These are phyloP conservation scores for Colaptes auratus DNA, from an alignment of 2,113 vertebrate species.

Conservation along the genomic window DNA sequence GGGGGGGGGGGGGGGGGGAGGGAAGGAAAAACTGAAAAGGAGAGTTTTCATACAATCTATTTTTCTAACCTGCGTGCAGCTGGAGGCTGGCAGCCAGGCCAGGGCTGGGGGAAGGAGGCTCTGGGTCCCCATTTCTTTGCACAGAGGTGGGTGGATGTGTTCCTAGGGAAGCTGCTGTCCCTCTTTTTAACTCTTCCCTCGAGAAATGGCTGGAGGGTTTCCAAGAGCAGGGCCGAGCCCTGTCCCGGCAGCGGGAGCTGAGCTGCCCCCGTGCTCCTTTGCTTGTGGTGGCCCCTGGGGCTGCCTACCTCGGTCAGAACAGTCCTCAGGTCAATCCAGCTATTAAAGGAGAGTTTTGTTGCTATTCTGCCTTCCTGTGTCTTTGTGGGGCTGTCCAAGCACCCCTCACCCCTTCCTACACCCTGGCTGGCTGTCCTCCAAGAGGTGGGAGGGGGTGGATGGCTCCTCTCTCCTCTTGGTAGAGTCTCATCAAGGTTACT, in stretches of 20 bases:
- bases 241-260: not conserved
- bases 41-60: conserved; percentile 72
- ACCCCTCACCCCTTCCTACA: not conserved
- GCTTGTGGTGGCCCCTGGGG: not conserved
- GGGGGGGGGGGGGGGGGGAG: not conserved
- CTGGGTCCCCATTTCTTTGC: accelerated
- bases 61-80: conserved; percentile 66
- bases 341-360: conserved; percentile 69
- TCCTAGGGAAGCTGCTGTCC: not conserved
- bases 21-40: not conserved
- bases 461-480: not conserved
- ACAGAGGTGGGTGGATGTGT: accelerated
- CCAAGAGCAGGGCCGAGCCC: not conserved
- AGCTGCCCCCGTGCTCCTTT: not conserved
- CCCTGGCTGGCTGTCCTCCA: not conserved
- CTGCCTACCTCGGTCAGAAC: conserved; percentile 40
- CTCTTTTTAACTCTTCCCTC: not conserved
- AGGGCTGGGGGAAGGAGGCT: not conserved
- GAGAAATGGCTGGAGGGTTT: not conserved
- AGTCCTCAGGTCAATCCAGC: conserved; percentile 69
- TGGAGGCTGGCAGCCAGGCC: not conserved
- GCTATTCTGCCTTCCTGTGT: not conserved
- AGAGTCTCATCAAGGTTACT: not conserved
- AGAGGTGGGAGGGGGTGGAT: accelerated
- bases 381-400: not conserved